These are phyloP conservation scores for Catostylus mosaicus DNA, from an alignment of 30 jellyfish, hydroid and myxozoan species.

Conservation along the genomic window DNA sequence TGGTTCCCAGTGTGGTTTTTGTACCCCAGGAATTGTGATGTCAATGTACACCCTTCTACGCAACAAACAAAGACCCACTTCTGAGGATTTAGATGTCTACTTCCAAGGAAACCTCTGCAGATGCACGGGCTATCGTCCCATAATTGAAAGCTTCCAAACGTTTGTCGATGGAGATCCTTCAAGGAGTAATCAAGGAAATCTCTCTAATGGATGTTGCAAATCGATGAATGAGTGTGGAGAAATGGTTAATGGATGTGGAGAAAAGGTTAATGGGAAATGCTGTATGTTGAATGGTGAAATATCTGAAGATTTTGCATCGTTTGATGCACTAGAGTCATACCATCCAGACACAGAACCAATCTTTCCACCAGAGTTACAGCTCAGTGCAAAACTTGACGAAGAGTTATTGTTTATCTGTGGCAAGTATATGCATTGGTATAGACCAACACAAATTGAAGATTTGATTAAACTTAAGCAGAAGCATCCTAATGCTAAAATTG, in stretches of 20 bases:
- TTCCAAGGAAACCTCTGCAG: constrained; percentile 59
- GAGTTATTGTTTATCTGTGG: constrained; percentile 25
- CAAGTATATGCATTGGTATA: constrained; percentile 21
- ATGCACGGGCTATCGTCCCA: constrained; percentile 68
- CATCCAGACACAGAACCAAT: constrained; percentile 24
- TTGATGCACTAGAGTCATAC: not conserved
- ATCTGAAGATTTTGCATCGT: not conserved
- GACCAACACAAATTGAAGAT: constrained; percentile 19
- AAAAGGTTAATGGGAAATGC: constrained; percentile 11
- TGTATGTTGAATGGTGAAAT: constrained; percentile 8
- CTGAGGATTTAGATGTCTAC: constrained; percentile 39
- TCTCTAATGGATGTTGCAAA: constrained; percentile 12
- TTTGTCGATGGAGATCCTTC: constrained; percentile 23
- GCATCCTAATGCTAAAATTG: constrained; percentile 37
- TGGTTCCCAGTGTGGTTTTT: constrained; percentile 67
- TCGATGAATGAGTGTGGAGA: not conserved
- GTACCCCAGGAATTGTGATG: constrained; percentile 67
- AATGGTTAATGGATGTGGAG: constrained; percentile 11
- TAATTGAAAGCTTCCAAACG: constrained; percentile 52
- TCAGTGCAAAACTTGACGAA: constrained; percentile 38
- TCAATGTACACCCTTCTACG: constrained; percentile 58
- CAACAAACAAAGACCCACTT: constrained; percentile 35
- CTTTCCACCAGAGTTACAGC: constrained; percentile 58
- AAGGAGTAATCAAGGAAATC: not conserved
- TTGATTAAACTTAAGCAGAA: not conserved